Conservation (phyloP, 1,140 invertebrate species). For the Leucophenga varia region DNA sequence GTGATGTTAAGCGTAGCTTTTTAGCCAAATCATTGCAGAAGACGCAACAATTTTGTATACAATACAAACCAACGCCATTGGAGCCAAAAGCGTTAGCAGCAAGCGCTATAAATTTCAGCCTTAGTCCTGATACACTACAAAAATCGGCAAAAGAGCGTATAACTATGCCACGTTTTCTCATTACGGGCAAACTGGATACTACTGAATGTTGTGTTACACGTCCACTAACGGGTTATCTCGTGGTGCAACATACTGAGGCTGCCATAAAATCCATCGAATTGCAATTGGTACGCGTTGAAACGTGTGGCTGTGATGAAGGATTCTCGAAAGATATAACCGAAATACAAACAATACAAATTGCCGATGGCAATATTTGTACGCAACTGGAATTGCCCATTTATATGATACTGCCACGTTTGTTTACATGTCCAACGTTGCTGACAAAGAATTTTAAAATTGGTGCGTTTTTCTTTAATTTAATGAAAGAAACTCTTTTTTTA, state of each 20-base stretch:
- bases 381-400: slow-evolving; percentile 86
- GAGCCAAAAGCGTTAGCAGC: slow-evolving; percentile 14
- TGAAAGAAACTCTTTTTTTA: too few species aligned
- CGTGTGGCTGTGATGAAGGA: slow-evolving; percentile 93
- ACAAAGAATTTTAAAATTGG: slow-evolving; percentile 96
- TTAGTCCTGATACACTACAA: slow-evolving; percentile 79
- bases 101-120: slow-evolving; percentile 70
- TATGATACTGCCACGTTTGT: slow-evolving; percentile 93
- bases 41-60: slow-evolving; percentile 87
- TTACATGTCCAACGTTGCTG: slow-evolving; percentile 89
- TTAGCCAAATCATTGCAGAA: slow-evolving; percentile 86
- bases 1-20: slow-evolving; percentile 88
- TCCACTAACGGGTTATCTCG: slow-evolving; percentile 84
- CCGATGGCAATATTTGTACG: slow-evolving; percentile 84
- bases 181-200: slow-evolving; percentile 81
- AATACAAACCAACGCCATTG: slow-evolving; percentile 66
- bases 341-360: slow-evolving; percentile 97
- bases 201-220: slow-evolving; percentile 79
- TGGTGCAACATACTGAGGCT: slow-evolving; percentile 73
- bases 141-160: slow-evolving; percentile 67
- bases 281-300: slow-evolving; percentile 92
- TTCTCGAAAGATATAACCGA: slow-evolving; percentile 95
- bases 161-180: slow-evolving; percentile 77
- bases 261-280: slow-evolving; percentile 92
- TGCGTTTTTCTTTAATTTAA: slow-evolving; percentile 56